Conservation (phyloP, 2,888 invertebrate species). For the Leucophenga maculata region DNA sequence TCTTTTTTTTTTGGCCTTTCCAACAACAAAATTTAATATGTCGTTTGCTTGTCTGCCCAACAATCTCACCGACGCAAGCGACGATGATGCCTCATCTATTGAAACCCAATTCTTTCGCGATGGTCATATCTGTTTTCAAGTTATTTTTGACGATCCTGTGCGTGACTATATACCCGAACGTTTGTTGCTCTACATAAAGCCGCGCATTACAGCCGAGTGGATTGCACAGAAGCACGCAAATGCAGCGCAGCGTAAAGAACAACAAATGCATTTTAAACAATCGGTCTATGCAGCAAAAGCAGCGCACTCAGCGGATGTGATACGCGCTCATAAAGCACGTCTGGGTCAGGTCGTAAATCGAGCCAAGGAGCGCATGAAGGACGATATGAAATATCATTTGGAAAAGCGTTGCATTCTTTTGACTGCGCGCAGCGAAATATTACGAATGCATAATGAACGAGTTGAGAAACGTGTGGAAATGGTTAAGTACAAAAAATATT, state of each 20-base stretch:
- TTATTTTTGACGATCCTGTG: conserved; percentile 21
- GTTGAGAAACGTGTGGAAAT: conserved; percentile 23
- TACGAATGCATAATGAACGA: conserved; percentile 34
- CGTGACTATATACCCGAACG: conserved; percentile 22
- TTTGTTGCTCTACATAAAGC: conserved; percentile 12
- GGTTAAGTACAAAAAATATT: conserved; percentile 5
- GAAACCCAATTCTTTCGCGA: not conserved
- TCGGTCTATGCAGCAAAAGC: not conserved
- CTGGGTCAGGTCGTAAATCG: not conserved
- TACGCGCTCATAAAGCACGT: not conserved
- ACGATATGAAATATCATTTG: conserved; percentile 36
- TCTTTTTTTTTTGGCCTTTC: too few relatives aligned
- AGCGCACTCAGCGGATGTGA: not conserved
- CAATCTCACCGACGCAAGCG: not conserved
- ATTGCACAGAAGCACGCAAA: conserved; percentile 16
- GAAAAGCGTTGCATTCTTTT: not conserved
- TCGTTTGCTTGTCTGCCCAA: not conserved
- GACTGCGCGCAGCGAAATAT: not conserved
- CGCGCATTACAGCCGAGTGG: not conserved
- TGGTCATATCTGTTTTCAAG: not conserved
- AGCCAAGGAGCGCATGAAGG: not conserved
- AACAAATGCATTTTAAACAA: not conserved
- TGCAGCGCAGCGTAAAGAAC: conserved; percentile 14
- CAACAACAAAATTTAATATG: too few relatives aligned
- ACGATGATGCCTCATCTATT: not conserved